Evolutionary conservation across 1,140 invertebrate genomes (phyloP), one percentile per base, ranked within the genome.

Genomic region (Dolichoris vasculosae): DNA sequence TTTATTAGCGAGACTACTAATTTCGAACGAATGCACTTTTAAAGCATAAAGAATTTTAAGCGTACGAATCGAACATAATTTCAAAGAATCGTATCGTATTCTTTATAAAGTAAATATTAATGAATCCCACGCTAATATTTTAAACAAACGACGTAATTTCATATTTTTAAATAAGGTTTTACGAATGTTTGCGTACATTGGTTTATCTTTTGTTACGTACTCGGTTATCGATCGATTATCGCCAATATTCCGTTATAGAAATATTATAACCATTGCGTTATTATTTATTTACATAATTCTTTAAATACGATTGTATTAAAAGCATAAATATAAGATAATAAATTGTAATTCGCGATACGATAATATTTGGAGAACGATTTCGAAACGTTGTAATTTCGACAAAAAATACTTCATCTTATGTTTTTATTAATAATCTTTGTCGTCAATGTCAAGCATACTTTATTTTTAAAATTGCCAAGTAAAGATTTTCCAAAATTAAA

Each of bases 401-500:
- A 38, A 38, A 69, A 15, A 35, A 38, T 69, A 69, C 38, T 69
- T 69, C 67, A 38, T 69, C 15, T 69, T 69, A 23, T 23, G 23
- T 69, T 69, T 15, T 69, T 69, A 69, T 38, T 69, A 38, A 38
- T 69, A 38, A 69, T 17, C 20, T 1, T n/a, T 73, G 43, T 73
- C 69, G 35, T 43, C 17, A 17, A 6, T 43, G n/a, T 73, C 17
- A n/a, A 23, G 69, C 2, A 13, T 9, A 73, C 3, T 43, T 43
- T 73, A 40, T n/a, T 73, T 73, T 73, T 43, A 73, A 73, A 43
- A 73, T 23, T 43, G 43, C 43, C 26, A 73, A 73, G 23, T 6
- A 73, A 73, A n/a, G 38, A n/a, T n/a, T 43, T 73, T 73, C 26
- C 43, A 23, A 43, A 6, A 73, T 43, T 73, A 73, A n/a, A 20